These are phyloP conservation scores for Subacronicta megacephala DNA, from an alignment of 2,888 invertebrate species.

Conservation along the genomic window DNA sequence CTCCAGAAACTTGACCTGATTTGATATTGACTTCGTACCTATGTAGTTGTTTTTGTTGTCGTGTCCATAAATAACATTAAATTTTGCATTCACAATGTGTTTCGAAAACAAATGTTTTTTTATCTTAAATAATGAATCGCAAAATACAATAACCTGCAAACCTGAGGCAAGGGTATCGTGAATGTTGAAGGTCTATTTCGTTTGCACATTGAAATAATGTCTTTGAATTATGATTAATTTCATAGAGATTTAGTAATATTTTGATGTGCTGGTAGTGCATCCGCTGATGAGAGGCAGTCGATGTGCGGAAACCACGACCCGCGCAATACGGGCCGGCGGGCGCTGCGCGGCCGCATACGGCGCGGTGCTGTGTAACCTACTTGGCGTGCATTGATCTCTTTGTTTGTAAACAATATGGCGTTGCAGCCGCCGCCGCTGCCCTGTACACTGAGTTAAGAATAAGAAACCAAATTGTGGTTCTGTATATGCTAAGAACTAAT, in stretches of 20 bases:
- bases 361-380: slow-evolving; percentile 85
- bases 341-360: slow-evolving; percentile 66
- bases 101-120: slow-evolving; percentile 12
- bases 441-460: slow-evolving; percentile 53
- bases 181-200: slow-evolving; percentile 4
- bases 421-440: slow-evolving; percentile 68
- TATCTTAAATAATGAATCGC: slow-evolving; percentile 15
- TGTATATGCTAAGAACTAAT: slow-evolving; percentile 32
- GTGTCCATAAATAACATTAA: slow-evolving; percentile 28
- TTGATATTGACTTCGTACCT: slow-evolving; percentile 28
- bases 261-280: slow-evolving; percentile 27
- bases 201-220: slow-evolving; percentile 13
- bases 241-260: slow-evolving; percentile 26
- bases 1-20: slow-evolving; percentile 65
- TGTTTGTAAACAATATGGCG: slow-evolving; percentile 89
- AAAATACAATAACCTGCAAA: slow-evolving; percentile 1
- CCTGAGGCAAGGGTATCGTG: slow-evolving; percentile 4
- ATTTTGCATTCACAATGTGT: slow-evolving; percentile 10
- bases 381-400: slow-evolving; percentile 88
- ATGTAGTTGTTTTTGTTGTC: slow-evolving; percentile 22
- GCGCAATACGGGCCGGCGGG: slow-evolving; percentile 78
- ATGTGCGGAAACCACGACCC: slow-evolving; percentile 80
- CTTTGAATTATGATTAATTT: too few species aligned
- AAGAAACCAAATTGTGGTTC: slow-evolving; percentile 54
- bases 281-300: slow-evolving; percentile 47